Percentiles rank a stretch among this genome's conserved stretches.
Evolutionary conservation across 2,797 vertebrate species (phyloP).

Genomic region (Echiichthys vipera): DNA sequence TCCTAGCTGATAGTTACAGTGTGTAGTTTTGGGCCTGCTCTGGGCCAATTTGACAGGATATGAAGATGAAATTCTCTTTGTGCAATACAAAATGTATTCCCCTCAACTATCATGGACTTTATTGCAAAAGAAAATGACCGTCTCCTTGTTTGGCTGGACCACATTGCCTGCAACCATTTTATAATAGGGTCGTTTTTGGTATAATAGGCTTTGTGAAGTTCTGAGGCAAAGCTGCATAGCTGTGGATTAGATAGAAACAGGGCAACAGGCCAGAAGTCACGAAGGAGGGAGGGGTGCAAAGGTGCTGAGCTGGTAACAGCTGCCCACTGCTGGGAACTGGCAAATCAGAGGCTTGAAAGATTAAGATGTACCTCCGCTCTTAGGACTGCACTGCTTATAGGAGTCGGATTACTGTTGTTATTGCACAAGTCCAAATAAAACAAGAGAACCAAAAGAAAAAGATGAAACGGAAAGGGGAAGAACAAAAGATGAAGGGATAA

Average conservation of each 20-base stretch:
- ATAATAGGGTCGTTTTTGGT: slow-evolving; percentile 28
- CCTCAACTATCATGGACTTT: slow-evolving; percentile 31
- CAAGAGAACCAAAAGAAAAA: background rate
- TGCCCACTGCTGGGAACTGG: slow-evolving; percentile 31
- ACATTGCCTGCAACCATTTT: slow-evolving; percentile 39
- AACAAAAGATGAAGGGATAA: background rate
- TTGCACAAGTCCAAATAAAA: background rate
- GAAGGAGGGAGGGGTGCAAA: slow-evolving; percentile 35
- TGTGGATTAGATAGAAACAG: slow-evolving; percentile 49
- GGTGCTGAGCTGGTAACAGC: slow-evolving; percentile 48
- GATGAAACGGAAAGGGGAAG: background rate
- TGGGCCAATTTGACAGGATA: slow-evolving; percentile 22
- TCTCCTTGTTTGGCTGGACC: slow-evolving; percentile 30
- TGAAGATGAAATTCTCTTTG: slow-evolving; percentile 27
- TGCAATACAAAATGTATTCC: slow-evolving; percentile 18
- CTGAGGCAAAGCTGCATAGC: slow-evolving; percentile 25
- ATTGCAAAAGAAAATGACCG: slow-evolving; percentile 19
- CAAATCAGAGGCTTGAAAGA: slow-evolving; percentile 30
- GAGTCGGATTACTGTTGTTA: slow-evolving; percentile 22
- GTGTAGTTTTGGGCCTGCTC: background rate
- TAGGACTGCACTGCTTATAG: background rate
- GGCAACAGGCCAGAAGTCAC: slow-evolving; percentile 43
- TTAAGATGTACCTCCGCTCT: slow-evolving; percentile 36
- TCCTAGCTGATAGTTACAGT: slow-evolving; percentile 13
- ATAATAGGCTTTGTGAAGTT: slow-evolving; percentile 37